Conservation (phyloP, 2,888 invertebrate genomes). For the Hirtodrosophila alboralis region DNA sequence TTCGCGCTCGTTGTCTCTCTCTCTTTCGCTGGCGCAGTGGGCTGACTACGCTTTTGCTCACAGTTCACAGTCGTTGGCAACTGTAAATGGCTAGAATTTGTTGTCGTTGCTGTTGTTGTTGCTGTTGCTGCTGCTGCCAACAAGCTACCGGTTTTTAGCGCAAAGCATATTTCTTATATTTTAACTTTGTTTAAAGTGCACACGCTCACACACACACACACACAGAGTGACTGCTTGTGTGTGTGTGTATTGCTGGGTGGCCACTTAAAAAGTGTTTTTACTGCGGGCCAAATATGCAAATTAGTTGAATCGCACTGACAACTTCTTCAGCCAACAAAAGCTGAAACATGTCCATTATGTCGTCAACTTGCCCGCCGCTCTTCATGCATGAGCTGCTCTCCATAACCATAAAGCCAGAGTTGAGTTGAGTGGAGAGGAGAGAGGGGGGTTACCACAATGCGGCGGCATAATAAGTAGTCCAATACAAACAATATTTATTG, state of each 20-base stretch:
- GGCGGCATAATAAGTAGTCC: constrained; percentile 35
- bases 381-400: constrained; percentile 66
- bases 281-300: constrained; percentile 77
- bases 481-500: constrained; percentile 70
- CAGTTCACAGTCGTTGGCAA: constrained; percentile 61
- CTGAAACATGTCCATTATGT: constrained; percentile 78
- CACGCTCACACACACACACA: constrained; percentile 20
- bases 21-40: constrained; percentile 8
- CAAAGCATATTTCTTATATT: constrained; percentile 65
- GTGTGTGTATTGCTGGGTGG: constrained; percentile 66
- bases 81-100: constrained; percentile 74
- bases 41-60: constrained; percentile 7
- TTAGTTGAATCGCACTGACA: constrained; percentile 72
- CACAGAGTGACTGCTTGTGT: constrained; percentile 4
- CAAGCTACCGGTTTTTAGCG: constrained; percentile 66
- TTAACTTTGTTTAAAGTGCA: constrained; percentile 77
- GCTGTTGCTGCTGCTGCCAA: constrained; percentile 19
- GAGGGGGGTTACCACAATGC: constrained; percentile 4
- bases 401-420: constrained; percentile 7
- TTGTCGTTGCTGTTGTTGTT: constrained; percentile 14
- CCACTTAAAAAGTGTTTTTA: constrained; percentile 75
- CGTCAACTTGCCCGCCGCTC: constrained; percentile 49
- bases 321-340: constrained; percentile 75
- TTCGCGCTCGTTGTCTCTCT: not conserved
- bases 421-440: too few relatives aligned